phyloP scores from a whole-genome alignment of 2,113 vertebrate genomes.

The Chinchilla lanigera region DNA sequence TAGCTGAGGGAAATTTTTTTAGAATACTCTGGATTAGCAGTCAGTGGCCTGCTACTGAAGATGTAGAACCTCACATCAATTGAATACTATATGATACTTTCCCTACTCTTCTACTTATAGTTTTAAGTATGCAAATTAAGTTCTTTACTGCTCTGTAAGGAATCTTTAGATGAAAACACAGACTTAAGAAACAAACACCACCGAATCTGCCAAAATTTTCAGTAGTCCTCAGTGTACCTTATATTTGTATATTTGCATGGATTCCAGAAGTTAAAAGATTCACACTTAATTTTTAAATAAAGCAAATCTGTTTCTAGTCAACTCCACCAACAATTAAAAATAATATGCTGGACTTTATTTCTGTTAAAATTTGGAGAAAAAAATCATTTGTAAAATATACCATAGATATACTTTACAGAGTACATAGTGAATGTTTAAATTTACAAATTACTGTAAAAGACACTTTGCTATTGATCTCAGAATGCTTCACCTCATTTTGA shows the following conservation, averaged over 20 bases:
- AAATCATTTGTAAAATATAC: background rate
- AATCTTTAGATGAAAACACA: background rate
- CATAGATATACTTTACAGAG: background rate
- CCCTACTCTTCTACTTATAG: background rate
- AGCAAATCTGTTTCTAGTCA: background rate
- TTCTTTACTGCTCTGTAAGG: background rate
- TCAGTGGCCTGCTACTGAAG: background rate
- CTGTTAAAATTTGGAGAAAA: background rate
- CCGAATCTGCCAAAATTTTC: background rate
- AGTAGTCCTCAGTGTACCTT: background rate
- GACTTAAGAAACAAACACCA: background rate
- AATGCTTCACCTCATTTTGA: background rate
- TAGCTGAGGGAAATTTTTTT: background rate
- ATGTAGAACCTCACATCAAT: background rate
- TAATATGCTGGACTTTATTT: background rate
- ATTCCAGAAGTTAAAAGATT: background rate
- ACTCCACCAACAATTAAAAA: background rate
- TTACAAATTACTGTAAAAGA: background rate
- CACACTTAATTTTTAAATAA: background rate
- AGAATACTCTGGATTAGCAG: background rate
- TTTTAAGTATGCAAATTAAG: background rate
- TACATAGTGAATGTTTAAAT: background rate
- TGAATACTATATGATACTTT: background rate
- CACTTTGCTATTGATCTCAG: background rate
- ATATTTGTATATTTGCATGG: background rate